Base-by-base conservation (phyloP, 2,888 invertebrate genomes). In the Cheilosia pagana region DNA sequence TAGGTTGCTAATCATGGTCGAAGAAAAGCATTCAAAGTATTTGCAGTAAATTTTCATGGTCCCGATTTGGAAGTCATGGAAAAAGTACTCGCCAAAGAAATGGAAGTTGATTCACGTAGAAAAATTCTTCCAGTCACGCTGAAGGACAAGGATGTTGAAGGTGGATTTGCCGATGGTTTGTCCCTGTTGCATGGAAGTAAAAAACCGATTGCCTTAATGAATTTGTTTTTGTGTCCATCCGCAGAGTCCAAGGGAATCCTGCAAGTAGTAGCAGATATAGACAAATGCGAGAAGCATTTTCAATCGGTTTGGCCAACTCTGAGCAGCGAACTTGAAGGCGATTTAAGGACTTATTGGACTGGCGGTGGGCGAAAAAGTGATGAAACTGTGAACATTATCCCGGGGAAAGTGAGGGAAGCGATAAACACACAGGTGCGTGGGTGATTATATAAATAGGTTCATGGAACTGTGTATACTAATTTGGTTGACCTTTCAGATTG, bases 181-280 rank as follows among this genome's bases (percentile, higher is more conserved):
- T 59, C 50, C 6, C 12, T 57, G 52, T 70, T 50, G 52, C 53
- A 50, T 45, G 16, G 14, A 23, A 23, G 14, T 31, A n/a, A 60
- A 67, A 70, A 81, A 25, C 59, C 65, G 52, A 70, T 71, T 62
- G 70, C 62, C 63, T 52, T 76, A 81, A 81, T 81, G 76, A 81
- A 57, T 70, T 76, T 71, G n/a, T 57, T 75, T 62, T 63, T 23
- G 63, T 35, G 21, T 23, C 45, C 1, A 31, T 48, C 50, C 45
- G 3, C 8, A 52, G 43, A 79, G 19, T 31, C 35, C 5, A 43
- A 35, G 23, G 23, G 71, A 67, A 25, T 14, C 19, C n/a, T 39
- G 45, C 52, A 81, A 16, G 39, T 81, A 43, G 45, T 43, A 35
- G 25, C 31, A 2, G 65, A 23, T 39, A 23, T 74, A 31, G 28